These are phyloP conservation scores for Tadarida brasiliensis DNA, from an alignment of 2,797 vertebrate genomes.

Conservation along the genomic window DNA sequence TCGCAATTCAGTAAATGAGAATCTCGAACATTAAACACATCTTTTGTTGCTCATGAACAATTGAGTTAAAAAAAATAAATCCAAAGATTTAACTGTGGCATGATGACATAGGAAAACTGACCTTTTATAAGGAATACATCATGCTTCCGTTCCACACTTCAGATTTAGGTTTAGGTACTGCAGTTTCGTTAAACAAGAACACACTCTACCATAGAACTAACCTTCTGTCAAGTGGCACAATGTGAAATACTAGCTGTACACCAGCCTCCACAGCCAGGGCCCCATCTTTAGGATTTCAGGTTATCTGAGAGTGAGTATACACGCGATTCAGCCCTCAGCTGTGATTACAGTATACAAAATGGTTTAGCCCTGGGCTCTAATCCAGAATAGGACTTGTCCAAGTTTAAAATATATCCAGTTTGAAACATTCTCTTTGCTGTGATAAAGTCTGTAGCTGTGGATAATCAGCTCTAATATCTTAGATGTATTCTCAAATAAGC, in stretches of 20 bases:
- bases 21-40: not conserved
- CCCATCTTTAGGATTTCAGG: not conserved
- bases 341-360: not conserved
- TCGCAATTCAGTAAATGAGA: constrained; percentile 7
- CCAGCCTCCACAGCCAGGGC: not conserved
- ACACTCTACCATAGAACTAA: not conserved
- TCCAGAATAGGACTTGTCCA: not conserved
- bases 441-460: not conserved
- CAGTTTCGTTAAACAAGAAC: constrained; percentile 13
- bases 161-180: not conserved
- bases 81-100: constrained; percentile 34
- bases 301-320: not conserved
- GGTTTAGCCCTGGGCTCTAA: not conserved
- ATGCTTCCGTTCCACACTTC: not conserved
- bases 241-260: not conserved
- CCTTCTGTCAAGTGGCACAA: not conserved
- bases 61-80: constrained; percentile 49
- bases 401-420: not conserved
- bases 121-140: constrained; percentile 3
- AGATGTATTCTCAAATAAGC: not conserved
- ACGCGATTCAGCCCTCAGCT: not conserved
- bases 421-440: not conserved
- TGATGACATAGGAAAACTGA: not conserved
- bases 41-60: not conserved
- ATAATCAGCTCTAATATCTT: not conserved